phyloP scores from a whole-genome alignment of 2,888 invertebrate species.

The Tipula confusa region DNA sequence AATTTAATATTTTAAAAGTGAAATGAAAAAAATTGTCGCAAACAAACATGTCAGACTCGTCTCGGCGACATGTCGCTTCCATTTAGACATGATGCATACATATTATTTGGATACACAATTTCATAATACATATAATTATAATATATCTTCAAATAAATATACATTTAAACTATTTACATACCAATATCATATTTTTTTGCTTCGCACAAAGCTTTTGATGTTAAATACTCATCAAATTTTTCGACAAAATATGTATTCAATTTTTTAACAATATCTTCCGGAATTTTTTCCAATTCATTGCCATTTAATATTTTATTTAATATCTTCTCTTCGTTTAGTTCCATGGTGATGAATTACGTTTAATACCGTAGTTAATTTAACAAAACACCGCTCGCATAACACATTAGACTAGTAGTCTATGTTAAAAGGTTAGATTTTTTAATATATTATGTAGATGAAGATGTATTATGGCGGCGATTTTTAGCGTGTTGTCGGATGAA shows the following conservation, averaged over 20 bases:
- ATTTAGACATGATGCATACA: neutral
- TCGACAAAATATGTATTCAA: slow-evolving; percentile 57
- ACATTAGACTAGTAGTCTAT: neutral
- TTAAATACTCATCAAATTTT: slow-evolving; percentile 67
- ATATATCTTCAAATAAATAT: neutral
- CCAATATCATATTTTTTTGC: slow-evolving; percentile 40
- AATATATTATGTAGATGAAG: neutral
- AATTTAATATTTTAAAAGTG: neutral
- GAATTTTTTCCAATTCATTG: slow-evolving; percentile 56
- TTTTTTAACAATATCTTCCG: slow-evolving; percentile 56
- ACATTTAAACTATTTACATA: slow-evolving; percentile 39
- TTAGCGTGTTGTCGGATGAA: slow-evolving; percentile 27
- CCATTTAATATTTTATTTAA: slow-evolving; percentile 50
- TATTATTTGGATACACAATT: neutral
- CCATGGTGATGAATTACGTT: slow-evolving; percentile 39
- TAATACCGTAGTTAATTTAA: neutral
- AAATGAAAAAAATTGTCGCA: neutral
- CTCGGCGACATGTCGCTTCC: neutral
- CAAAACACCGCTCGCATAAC: slow-evolving; percentile 28
- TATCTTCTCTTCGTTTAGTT: slow-evolving; percentile 47
- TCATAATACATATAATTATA: neutral
- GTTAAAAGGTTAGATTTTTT: slow-evolving; percentile 29
- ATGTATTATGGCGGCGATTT: slow-evolving; percentile 29
- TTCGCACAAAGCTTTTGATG: slow-evolving; percentile 69
- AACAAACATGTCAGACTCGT: slow-evolving; percentile 12